Evolutionary conservation across 1,140 invertebrate species (phyloP).

Genomic region (Drosophila nikananu): DNA sequence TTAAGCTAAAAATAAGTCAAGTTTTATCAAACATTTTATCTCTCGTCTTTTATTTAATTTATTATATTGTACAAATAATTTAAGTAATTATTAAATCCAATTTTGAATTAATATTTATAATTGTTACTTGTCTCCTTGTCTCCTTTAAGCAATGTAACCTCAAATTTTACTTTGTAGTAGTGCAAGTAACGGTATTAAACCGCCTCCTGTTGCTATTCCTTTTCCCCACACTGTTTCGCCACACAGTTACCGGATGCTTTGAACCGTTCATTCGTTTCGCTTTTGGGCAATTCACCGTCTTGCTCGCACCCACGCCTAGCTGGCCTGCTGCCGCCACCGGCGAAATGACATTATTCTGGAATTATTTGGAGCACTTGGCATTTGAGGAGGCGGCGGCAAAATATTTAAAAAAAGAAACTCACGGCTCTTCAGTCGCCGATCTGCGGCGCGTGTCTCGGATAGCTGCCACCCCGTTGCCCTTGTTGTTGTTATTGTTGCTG

Average conservation of each 20-base stretch:
- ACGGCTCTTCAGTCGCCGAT: conserved; percentile 14
- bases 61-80: too few species aligned
- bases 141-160: too few species aligned
- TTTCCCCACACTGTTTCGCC: background rate
- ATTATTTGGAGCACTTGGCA: conserved; percentile 74
- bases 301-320: background rate
- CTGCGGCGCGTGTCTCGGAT: conserved; percentile 29
- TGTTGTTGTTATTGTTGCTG: conserved; percentile 16
- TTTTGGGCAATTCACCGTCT: conserved; percentile 22
- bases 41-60: too few species aligned
- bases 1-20: too few species aligned
- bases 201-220: background rate
- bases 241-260: conserved; percentile 33
- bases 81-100: too few species aligned
- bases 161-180: background rate
- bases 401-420: conserved; percentile 48
- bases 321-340: conserved; percentile 30
- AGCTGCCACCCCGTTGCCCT: background rate
- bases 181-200: background rate
- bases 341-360: conserved; percentile 76
- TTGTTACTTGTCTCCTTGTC: too few species aligned
- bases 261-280: conserved; percentile 6
- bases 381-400: conserved; percentile 49
- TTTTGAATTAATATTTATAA: too few species aligned
- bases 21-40: too few species aligned